phyloP scores from a whole-genome alignment of 2,113 vertebrate species.

The Heterocephalus glaber region DNA sequence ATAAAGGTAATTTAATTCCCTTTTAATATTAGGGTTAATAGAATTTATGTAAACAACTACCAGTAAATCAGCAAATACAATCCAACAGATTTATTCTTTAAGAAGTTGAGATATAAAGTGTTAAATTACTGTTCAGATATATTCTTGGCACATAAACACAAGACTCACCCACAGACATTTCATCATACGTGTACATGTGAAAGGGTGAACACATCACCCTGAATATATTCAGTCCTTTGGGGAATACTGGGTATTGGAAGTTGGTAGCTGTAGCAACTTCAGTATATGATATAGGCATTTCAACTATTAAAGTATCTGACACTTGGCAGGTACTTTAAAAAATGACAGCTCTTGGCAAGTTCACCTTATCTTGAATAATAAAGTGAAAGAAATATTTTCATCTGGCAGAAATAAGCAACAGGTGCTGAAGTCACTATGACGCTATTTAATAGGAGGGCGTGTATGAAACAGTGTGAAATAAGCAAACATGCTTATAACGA shows the following conservation, averaged over 20 bases:
- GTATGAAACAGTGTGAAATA: constrained; percentile 64
- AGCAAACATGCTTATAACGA: constrained; percentile 49
- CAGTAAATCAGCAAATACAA: neutral
- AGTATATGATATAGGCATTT: constrained; percentile 56
- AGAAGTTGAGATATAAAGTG: neutral
- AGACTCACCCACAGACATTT: neutral
- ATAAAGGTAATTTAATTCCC: neutral
- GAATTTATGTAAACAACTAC: neutral
- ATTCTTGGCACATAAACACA: neutral
- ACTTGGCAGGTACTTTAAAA: constrained; percentile 55
- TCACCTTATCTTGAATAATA: constrained; percentile 58
- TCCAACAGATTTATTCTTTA: neutral
- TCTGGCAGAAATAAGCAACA: constrained; percentile 64
- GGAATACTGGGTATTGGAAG: neutral
- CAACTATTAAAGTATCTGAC: constrained; percentile 54
- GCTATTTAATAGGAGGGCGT: neutral
- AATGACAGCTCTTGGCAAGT: constrained; percentile 72
- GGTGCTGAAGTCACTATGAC: neutral
- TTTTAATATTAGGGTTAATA: neutral
- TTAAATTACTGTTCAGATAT: neutral
- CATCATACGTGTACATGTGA: neutral
- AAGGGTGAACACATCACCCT: neutral
- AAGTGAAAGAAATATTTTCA: constrained; percentile 61
- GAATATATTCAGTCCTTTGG: neutral
- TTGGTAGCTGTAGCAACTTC: neutral